Evolutionary conservation across 2,113 vertebrate species (phyloP), one percentile per base, ranked within the genome.

Genomic region (Paralichthys olivaceus): DNA sequence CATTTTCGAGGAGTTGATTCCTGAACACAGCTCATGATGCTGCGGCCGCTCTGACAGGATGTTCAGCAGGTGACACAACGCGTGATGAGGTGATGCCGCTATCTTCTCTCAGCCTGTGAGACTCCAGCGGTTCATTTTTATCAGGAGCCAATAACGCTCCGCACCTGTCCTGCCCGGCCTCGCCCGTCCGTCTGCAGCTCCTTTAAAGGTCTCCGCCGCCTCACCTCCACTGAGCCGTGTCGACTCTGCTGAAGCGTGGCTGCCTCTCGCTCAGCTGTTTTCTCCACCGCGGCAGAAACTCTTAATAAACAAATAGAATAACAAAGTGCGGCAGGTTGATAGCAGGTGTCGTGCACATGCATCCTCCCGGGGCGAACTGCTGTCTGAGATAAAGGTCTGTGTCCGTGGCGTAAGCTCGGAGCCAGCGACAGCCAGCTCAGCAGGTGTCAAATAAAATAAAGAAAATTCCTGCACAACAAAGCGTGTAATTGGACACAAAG

Each of bases 401-500:
- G 68, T 73, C 77, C 34, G 22, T 8, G 63, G 9, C 3, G 40
- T 4, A 12, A 14, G 11, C 40, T 12, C 11, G 40, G 37, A 80
- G 60, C 34, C 69, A 57, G 26, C 69, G 65, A 66, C 81, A 75
- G 78, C 1, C 81, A 72, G 67, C 78, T 89, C 70, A 68, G 80
- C 74, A 83, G 73, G 45, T 69, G 29, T 37, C 71, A 64, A 40
- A 26, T n/a, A 8, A 1, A 20, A 22, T 23, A 62, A 66, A 4
- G 7, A 14, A 54, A 51, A 64, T 49, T 14, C 34, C 34, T 26
- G 59, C 66, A 84, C 62, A 73, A 76, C 63, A 76, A 84, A 87
- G 69, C 2, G 11, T 76, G 90, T 84, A 87, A 84, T 77, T 86
- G 80, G 85, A 84, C 69, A 64, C 7, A 32, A 63, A 77, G 68